Evolutionary conservation across 2,888 invertebrate species (phyloP).

Genomic region (Cephus pygmeus): DNA sequence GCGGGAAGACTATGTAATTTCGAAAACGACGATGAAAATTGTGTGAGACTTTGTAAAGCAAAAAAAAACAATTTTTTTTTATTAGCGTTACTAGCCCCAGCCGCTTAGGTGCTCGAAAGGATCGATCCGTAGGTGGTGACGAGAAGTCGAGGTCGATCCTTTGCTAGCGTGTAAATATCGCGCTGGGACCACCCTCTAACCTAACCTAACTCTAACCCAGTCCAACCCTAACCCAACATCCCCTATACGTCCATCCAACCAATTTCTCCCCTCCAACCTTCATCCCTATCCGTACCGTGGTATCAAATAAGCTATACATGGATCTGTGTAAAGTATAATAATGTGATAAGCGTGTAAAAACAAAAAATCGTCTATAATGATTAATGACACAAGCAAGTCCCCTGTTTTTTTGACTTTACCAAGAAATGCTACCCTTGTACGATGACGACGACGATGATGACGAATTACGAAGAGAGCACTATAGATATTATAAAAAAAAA

Average conservation of each 20-base stretch:
- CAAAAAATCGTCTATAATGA: conserved; percentile 36
- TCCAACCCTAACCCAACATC: too few relatives aligned
- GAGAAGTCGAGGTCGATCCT: conserved; percentile 26
- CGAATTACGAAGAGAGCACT: conserved; percentile 24
- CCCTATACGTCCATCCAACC: too few relatives aligned
- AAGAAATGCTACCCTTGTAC: conserved; percentile 50
- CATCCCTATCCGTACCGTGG: too few relatives aligned
- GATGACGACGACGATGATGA: conserved; percentile 22
- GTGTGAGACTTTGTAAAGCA: conserved; percentile 22
- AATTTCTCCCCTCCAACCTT: too few relatives aligned
- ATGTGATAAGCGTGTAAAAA: conserved; percentile 64
- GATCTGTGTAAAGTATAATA: conserved; percentile 64
- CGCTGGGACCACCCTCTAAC: conserved; percentile 39
- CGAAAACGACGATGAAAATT: conserved; percentile 1
- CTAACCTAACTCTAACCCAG: neutral
- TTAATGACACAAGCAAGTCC: conserved; percentile 26
- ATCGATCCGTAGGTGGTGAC: conserved; percentile 29
- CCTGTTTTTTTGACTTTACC: conserved; percentile 49
- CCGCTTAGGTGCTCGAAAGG: conserved; percentile 33
- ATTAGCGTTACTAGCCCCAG: conserved; percentile 54
- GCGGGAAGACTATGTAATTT: conserved; percentile 5
- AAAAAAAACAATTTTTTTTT: conserved; percentile 22
- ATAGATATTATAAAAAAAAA: conserved; percentile 53
- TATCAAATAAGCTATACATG: conserved; percentile 57
- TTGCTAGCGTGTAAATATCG: conserved; percentile 45